Base-by-base conservation (phyloP, 2,888 invertebrate species). In the Mimas tiliae region DNA sequence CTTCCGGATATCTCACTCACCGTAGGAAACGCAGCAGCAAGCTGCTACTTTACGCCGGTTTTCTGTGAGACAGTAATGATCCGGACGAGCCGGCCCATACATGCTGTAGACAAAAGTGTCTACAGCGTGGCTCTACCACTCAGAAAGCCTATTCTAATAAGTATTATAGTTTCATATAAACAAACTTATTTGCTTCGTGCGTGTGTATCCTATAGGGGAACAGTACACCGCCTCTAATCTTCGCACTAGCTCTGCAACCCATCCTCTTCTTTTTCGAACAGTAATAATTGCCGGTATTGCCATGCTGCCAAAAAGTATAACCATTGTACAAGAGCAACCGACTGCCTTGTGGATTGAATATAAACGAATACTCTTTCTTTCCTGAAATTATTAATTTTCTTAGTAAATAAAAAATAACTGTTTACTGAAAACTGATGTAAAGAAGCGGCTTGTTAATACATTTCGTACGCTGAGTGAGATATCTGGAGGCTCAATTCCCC, bases 361-460 rank as follows among this genome's bases (percentile, higher is more conserved):
- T 38, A 12, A 42, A 42, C 2, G 16, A 2, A 19, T 58, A 58
- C 11, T 42, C 19, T 21, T 6, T 38, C 19, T n/a, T 16, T 19
- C 58, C 58, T 58, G 58, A 58, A 58, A 58, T 58, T 19, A 42
- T 58, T 11, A 11, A 38, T 42, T 58, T 19, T 6, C 12, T 58
- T 50, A 50, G 1, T 50, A 45, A 45, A 45, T 14, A 14, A 45
- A 45, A 45, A 45, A 27, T 27, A 27, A 4, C 27, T 27, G 27
- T 27, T 27, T 27, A n/a, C n/a, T n/a, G n/a, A n/a, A n/a, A n/a
- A n/a, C n/a, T n/a, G n/a, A n/a, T n/a, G n/a, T n/a, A n/a, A n/a
- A n/a, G n/a, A n/a, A n/a, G n/a, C n/a, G n/a, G n/a, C n/a, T n/a
- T n/a, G n/a, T n/a, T n/a, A n/a, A n/a, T n/a, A n/a, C n/a, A n/a